phyloP scores from a whole-genome alignment of 2,113 vertebrate species.

The Cavia aperea region DNA sequence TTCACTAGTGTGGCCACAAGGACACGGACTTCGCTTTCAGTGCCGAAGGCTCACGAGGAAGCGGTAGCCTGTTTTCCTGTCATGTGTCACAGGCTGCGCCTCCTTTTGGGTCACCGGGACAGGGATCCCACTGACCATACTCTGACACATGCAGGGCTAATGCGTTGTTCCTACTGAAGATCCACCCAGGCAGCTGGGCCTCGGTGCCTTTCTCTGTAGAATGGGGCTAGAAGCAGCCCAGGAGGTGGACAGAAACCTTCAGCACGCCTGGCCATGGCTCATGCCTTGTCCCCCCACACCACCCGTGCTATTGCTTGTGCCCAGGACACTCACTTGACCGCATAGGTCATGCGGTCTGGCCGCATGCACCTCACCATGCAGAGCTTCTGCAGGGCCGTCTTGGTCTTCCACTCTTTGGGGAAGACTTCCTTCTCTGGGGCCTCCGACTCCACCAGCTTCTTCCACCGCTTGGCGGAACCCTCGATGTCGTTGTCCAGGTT shows the following conservation, averaged over 20 bases:
- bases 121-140: no score
- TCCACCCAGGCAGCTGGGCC: background rate
- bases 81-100: accelerated
- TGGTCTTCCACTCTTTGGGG: slow-evolving; percentile 81
- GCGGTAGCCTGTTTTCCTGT: background rate
- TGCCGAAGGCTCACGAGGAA: accelerated
- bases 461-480: slow-evolving; percentile 78
- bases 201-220: no score
- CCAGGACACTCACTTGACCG: slow-evolving; percentile 68
- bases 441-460: slow-evolving; percentile 78
- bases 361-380: slow-evolving; percentile 79
- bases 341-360: slow-evolving; percentile 80
- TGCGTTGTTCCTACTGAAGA: background rate
- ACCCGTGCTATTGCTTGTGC: background rate
- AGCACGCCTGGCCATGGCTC: background rate
- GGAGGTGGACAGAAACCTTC: background rate
- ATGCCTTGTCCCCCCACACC: background rate
- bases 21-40: accelerated
- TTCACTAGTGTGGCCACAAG: background rate
- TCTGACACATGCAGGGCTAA: accelerated
- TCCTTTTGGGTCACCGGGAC: accelerated
- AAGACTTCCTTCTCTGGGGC: slow-evolving; percentile 77
- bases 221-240: background rate
- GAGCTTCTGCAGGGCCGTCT: slow-evolving; percentile 76
- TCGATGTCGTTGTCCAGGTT: slow-evolving; percentile 79